Evolutionary conservation across 2,888 invertebrate genomes (phyloP), one percentile per base, ranked within the genome.

Genomic region (Eristalis pertinax): DNA sequence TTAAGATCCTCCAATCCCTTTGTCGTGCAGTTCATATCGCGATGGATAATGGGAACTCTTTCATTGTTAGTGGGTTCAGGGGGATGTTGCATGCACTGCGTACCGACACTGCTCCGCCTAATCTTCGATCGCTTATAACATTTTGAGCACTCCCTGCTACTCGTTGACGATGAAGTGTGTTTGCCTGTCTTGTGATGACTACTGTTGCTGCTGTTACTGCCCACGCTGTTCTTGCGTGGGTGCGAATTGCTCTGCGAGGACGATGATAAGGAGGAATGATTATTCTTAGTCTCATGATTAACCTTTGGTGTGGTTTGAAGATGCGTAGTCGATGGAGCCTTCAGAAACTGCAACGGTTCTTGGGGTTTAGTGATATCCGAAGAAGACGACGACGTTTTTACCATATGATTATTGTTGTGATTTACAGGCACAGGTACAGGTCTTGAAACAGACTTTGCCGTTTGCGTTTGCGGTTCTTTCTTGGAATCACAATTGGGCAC

Each of bases 121-220:
- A 96, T 94, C 90, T 96, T 96, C 24, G 96, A 95, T 24, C 96
- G 94, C 70, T 95, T 95, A 56, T 96, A 94, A 91, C 96, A 96
- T 85, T 95, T 94, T 81, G 95, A 95, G 90, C 96, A 96, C 60
- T 91, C 91, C 13, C 90, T 90, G 56, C 91, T 92, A 63, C 92
- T 91, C 5, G 91, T 90, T 0, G 90, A 90, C 2, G 90, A 90
- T 7, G 91, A 91, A 0, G 90, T 89, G 64, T 89, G 89, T 10
- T 89, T 89, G 32, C 90, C 88, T 38, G 89, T 89, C 29, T 89
- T 89, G 80, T 90, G 88, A 76, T 90, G 90, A 69, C 89, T 88
- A 43, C 67, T 84, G 68, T 70, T 86, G 64, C 83, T 88, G 63
- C 88, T 88, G 65, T 75, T 82, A 32, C 84, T 89, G 26, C 85